Evolutionary conservation across 2,113 vertebrate genomes (phyloP), one percentile per base, ranked within the genome.

Genomic region (Trichechus manatus): DNA sequence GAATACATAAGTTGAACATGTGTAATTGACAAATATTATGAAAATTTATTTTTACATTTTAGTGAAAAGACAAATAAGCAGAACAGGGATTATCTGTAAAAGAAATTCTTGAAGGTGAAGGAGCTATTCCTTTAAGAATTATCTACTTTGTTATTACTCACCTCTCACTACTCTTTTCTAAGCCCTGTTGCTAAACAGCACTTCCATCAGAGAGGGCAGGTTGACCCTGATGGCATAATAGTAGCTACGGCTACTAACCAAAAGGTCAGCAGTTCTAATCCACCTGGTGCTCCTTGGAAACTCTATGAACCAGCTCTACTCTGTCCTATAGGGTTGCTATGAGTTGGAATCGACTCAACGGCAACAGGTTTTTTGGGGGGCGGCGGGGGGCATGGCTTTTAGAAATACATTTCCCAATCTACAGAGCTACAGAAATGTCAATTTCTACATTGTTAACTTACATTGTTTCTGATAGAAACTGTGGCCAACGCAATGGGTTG

Each of bases 21-120:
- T 92, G 33, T 83, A 91, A 81, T 7, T 74, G n/a, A n/a, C 19
- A 94, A 78, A 11, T 89, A 83, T 27, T 81, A 19, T 47, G 15
- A 91, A 94, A 79, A 88, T 82, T 56, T 80, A 84, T 15, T 83
- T 90, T 87, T 79, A 82, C 27, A 64, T 66, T 93, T 95, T 77
- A 81, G 42, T 78, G 42, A 88, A 10, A 31, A 93, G 25, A 96
- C 8, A 22, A 86, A 95, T 72, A 87, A 93, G 81, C 13, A 93
- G 15, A 87, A 91, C 42, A 15, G 59, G 20, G 59, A 56, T 6
- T 42, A 14, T 59, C 59, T 50, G 10, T 47, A 25, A 33, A 82
- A 82, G 39, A 39, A 85, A 95, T 75, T 85, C 33, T 47, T 87
- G 72, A n/a, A 36, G 39, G 17, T 20, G n/a, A 88, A 79, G 22